A percentile compares a stretch with the other conserved stretches of the same genome.
Conservation (phyloP, 2,888 invertebrate genomes). For the Pterostichus madidus region DNA sequence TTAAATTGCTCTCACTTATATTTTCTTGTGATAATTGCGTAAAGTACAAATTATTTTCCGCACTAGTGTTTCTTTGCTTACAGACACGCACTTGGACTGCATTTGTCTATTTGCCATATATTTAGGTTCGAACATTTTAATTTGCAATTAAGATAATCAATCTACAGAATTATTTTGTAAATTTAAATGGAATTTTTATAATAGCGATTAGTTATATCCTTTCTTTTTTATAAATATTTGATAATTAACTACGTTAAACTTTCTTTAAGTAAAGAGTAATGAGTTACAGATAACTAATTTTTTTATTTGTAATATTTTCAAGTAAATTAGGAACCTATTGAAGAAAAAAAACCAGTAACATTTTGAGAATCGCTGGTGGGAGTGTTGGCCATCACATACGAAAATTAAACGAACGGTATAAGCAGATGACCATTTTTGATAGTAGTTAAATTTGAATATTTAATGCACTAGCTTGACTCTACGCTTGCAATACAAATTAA, state of each 20-base stretch:
- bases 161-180: no score
- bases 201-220: neutral
- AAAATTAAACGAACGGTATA: constrained; percentile 40
- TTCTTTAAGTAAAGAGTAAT: neutral
- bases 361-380: neutral
- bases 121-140: no score
- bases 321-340: neutral
- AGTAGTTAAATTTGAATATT: constrained; percentile 58
- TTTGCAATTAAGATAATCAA: no score
- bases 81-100: no score
- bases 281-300: no score
- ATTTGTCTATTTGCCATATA: no score
- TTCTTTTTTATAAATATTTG: no score
- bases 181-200: no score
- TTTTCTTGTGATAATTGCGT: no score
- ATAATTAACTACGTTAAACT: neutral
- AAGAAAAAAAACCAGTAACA: neutral
- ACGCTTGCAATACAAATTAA: constrained; percentile 12
- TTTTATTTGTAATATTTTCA: neutral
- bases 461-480: constrained; percentile 10
- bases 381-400: neutral
- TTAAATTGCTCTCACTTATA: no score
- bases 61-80: no score
- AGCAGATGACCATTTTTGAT: constrained; percentile 54
- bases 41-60: no score